These are phyloP conservation scores for Alloplasta piceator DNA, from an alignment of 2,888 invertebrate genomes.

Conservation along the genomic window DNA sequence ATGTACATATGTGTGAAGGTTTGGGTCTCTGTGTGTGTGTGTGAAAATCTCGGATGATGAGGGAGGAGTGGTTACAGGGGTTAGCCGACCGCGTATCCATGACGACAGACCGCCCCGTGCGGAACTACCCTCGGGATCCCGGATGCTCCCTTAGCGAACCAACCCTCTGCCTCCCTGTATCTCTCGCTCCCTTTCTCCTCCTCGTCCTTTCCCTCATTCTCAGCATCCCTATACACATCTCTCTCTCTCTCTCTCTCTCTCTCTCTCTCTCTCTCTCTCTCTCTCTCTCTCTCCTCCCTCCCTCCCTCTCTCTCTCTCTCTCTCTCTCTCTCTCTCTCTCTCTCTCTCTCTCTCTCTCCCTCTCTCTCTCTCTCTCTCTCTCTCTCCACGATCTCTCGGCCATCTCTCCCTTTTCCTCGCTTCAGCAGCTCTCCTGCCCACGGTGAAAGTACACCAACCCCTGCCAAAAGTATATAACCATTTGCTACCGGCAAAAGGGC, in stretches of 20 bases:
- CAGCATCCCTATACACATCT: no score
- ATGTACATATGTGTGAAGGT: no score
- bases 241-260: slow-evolving; percentile 38
- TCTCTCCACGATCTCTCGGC: slow-evolving; percentile 23
- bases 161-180: slow-evolving; percentile 52
- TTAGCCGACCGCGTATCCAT: slow-evolving; percentile 82
- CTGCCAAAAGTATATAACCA: slow-evolving; percentile 4
- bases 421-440: slow-evolving; percentile 48
- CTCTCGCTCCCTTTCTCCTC: slow-evolving; percentile 44
- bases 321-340: slow-evolving; percentile 41
- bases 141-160: slow-evolving; percentile 75
- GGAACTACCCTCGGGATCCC: slow-evolving; percentile 79
- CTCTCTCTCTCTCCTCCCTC: slow-evolving; percentile 51
- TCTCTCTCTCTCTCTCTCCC: slow-evolving; percentile 48
- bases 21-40: slow-evolving; percentile 26
- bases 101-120: slow-evolving; percentile 82
- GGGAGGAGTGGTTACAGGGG: slow-evolving; percentile 77
- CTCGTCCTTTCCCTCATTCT: slow-evolving; percentile 36
- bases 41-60: slow-evolving; percentile 64
- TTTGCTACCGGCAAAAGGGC: not conserved
- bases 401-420: slow-evolving; percentile 50
- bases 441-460: slow-evolving; percentile 37
- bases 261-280: slow-evolving; percentile 40
- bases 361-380: slow-evolving; percentile 43
- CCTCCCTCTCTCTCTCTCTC: slow-evolving; percentile 45